Evolutionary conservation across 2,113 vertebrate genomes (phyloP).

Genomic region (Hyperopisus bebe): DNA sequence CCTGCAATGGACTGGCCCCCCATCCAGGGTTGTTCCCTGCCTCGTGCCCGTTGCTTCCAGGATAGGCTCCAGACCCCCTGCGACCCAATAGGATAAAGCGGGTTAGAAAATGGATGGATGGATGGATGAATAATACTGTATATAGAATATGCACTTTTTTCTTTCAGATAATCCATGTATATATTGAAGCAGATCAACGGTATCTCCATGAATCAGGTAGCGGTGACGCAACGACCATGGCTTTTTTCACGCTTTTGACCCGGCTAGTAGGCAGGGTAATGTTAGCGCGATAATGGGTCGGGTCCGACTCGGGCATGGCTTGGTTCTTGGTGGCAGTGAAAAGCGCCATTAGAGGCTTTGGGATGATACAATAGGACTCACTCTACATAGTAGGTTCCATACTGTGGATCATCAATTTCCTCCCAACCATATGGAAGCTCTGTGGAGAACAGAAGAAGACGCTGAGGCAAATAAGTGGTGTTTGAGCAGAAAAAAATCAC

Average conservation of each 20-base stretch:
- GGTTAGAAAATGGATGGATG: too few relatives aligned
- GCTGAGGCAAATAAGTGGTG: neutral
- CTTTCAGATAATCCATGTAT: neutral
- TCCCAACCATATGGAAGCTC: conserved; percentile 99
- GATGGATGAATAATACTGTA: too few relatives aligned
- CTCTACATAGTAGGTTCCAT: conserved; percentile 93
- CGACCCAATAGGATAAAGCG: too few relatives aligned
- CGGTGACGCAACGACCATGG: too few relatives aligned
- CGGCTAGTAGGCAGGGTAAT: too few relatives aligned
- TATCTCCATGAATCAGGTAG: neutral
- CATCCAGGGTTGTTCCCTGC: too few relatives aligned
- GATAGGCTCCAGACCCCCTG: too few relatives aligned
- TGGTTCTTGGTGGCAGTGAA: neutral
- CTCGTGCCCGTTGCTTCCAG: too few relatives aligned
- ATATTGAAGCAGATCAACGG: neutral
- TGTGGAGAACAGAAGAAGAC: conserved; percentile 39
- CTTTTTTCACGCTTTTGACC: too few relatives aligned
- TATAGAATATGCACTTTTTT: neutral
- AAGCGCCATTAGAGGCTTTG: neutral
- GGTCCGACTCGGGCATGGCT: neutral
- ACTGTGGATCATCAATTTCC: conserved; percentile 95
- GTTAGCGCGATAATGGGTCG: neutral
- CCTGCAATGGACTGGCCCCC: too few relatives aligned
- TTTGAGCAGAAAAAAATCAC: neutral
- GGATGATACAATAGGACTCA: conserved; percentile 60